Percentiles rank a stretch among this genome's conserved stretches.
These are phyloP conservation scores for Chelonia mydas DNA, from an alignment of 2,797 vertebrate species.

Conservation along the genomic window DNA sequence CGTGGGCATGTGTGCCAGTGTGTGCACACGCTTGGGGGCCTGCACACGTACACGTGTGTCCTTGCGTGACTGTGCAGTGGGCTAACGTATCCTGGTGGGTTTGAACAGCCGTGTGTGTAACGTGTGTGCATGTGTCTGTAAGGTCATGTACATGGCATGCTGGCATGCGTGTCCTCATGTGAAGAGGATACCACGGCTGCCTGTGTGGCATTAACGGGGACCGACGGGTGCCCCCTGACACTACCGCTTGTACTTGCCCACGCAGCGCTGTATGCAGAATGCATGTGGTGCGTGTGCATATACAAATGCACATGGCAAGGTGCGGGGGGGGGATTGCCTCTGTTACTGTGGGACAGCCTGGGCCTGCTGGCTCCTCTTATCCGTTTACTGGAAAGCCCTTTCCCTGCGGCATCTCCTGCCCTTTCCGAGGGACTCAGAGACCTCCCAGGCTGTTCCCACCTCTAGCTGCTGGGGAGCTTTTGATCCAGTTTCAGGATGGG, in stretches of 20 bases:
- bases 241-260: not conserved
- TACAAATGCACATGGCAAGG: not conserved
- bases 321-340: too few species aligned
- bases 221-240: not conserved
- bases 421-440: not conserved
- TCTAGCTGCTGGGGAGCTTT: not conserved
- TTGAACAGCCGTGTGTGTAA: not conserved
- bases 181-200: too few species aligned
- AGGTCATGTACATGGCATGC: not conserved
- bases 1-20: not conserved
- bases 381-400: not conserved
- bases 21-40: not conserved
- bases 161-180: not conserved
- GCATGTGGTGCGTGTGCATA: not conserved
- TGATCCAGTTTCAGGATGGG: not conserved
- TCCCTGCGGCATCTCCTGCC: not conserved
- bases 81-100: not conserved
- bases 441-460: too few species aligned
- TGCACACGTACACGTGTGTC: not conserved
- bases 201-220: not conserved
- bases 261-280: not conserved
- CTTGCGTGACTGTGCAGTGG: not conserved
- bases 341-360: too few species aligned
- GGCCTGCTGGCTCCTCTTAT: too few species aligned
- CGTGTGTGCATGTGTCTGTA: not conserved